A percentile compares a stretch with the other conserved stretches of the same genome.
Conservation (phyloP, 2,113 vertebrate genomes). For the Echinops telfairi region DNA sequence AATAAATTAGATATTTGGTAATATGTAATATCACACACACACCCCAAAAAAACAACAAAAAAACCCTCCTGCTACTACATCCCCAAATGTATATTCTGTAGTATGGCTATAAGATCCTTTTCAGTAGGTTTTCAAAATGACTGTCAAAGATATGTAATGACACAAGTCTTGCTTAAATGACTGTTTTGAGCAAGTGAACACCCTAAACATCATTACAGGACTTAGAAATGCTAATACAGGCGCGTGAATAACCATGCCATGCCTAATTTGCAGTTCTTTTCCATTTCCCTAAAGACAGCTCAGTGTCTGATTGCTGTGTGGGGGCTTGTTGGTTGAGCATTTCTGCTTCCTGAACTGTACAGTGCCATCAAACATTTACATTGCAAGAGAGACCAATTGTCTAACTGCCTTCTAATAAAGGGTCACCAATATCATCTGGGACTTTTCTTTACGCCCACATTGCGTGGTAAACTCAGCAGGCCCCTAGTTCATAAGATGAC, state of each 20-base stretch:
- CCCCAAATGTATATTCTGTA: slow-evolving; percentile 9
- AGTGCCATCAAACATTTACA: neutral
- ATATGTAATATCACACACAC: no score
- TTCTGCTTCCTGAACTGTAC: slow-evolving; percentile 22
- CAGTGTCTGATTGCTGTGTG: slow-evolving; percentile 59
- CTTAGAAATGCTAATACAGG: slow-evolving; percentile 72
- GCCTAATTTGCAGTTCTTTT: slow-evolving; percentile 68
- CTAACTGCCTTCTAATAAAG: neutral
- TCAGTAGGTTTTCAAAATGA: slow-evolving; percentile 68
- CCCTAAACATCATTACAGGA: slow-evolving; percentile 66
- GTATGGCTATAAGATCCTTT: slow-evolving; percentile 63
- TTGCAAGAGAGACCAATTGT: neutral
- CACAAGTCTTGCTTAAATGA: slow-evolving; percentile 70
- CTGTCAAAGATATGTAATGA: slow-evolving; percentile 29
- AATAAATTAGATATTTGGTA: slow-evolving; percentile 67
- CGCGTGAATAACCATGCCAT: slow-evolving; percentile 54
- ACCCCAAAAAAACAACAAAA: no score
- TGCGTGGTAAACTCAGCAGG: neutral
- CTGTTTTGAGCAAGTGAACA: slow-evolving; percentile 62
- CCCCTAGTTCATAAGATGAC: neutral
- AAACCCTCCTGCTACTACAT: neutral
- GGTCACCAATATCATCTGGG: neutral
- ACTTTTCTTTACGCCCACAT: neutral
- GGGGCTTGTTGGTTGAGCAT: slow-evolving; percentile 40
- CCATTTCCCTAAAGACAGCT: slow-evolving; percentile 60